A percentile compares a stretch with the other conserved stretches of the same genome.
These are phyloP conservation scores for Sclerodermus sp. DNA, from an alignment of 2,888 invertebrate genomes.

Conservation along the genomic window DNA sequence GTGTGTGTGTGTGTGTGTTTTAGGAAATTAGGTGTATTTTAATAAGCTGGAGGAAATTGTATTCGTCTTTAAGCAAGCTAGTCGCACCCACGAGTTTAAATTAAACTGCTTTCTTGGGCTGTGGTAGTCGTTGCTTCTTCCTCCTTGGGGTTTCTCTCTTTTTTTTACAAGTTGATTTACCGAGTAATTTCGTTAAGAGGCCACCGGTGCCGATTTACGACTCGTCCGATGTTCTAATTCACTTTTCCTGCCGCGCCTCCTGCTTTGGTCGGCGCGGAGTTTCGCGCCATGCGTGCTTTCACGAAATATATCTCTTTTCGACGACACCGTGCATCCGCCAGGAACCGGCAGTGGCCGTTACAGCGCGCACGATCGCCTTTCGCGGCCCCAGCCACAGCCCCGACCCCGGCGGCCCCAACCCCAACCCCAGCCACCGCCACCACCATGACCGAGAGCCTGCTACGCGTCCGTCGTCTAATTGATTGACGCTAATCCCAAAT, in stretches of 20 bases:
- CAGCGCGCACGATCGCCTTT: too few species aligned
- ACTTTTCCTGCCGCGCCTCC: slow-evolving; percentile 25
- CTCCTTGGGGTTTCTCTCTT: too few species aligned
- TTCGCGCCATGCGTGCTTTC: slow-evolving; percentile 22
- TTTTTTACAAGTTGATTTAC: slow-evolving; percentile 34
- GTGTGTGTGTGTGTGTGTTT: too few species aligned
- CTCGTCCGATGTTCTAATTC: slow-evolving; percentile 34
- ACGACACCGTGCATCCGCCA: background rate
- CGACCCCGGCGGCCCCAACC: too few species aligned
- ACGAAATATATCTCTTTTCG: slow-evolving; percentile 20
- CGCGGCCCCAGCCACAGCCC: too few species aligned
- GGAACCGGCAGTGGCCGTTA: too few species aligned
- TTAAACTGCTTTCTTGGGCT: background rate
- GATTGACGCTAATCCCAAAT: slow-evolving; percentile 33
- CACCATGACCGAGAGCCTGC: too few species aligned
- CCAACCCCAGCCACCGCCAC: too few species aligned
- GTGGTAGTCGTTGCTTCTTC: too few species aligned
- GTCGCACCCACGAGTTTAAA: background rate
- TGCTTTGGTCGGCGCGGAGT: slow-evolving; percentile 12
- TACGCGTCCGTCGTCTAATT: slow-evolving; percentile 28
- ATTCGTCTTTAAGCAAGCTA: too few species aligned
- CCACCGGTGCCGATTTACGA: slow-evolving; percentile 33
- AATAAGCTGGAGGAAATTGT: too few species aligned
- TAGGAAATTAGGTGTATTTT: too few species aligned
- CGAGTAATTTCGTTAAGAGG: slow-evolving; percentile 42